Evolutionary conservation across 1,140 invertebrate species (phyloP).

Genomic region (Drosophila lacteicornis): DNA sequence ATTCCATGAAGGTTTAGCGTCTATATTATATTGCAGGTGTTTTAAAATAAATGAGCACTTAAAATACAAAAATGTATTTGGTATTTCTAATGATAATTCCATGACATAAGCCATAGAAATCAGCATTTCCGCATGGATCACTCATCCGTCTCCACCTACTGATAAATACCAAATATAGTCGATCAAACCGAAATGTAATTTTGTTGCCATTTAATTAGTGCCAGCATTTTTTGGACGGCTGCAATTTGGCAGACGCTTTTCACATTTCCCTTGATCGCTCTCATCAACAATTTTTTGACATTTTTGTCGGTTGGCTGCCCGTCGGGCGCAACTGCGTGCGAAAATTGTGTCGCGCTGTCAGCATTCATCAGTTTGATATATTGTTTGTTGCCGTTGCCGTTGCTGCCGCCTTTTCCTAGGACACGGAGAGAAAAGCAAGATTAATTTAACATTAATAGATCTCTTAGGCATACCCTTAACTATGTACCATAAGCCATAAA

Average conservation of each 20-base stretch:
- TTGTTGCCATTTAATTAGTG: conserved; percentile 54
- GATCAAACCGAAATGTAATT: conserved; percentile 17
- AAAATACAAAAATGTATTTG: background rate
- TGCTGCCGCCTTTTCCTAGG: conserved; percentile 7
- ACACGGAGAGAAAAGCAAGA: conserved; percentile 3
- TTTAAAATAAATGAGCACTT: background rate
- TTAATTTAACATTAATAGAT: background rate
- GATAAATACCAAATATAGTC: conserved; percentile 1
- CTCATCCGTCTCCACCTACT: conserved; percentile 24
- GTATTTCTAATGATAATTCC: background rate
- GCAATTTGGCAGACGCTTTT: conserved; percentile 54
- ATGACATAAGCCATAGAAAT: background rate
- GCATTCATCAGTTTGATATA: conserved; percentile 60
- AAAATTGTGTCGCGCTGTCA: conserved; percentile 66
- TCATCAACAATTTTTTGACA: conserved; percentile 63
- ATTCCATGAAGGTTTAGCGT: background rate
- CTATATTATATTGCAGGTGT: background rate
- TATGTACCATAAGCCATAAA: background rate
- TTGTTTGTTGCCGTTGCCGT: conserved; percentile 45
- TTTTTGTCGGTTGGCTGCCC: conserved; percentile 64
- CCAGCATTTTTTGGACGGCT: conserved; percentile 48
- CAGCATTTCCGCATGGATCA: conserved; percentile 29
- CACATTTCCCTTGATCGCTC: conserved; percentile 34
- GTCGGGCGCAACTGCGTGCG: conserved; percentile 64
- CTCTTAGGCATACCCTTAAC: background rate